Percentiles rank a stretch among this genome's conserved stretches.
These are phyloP conservation scores for Emydura subglobosa DNA, from an alignment of 2,113 vertebrate genomes.

Conservation along the genomic window DNA sequence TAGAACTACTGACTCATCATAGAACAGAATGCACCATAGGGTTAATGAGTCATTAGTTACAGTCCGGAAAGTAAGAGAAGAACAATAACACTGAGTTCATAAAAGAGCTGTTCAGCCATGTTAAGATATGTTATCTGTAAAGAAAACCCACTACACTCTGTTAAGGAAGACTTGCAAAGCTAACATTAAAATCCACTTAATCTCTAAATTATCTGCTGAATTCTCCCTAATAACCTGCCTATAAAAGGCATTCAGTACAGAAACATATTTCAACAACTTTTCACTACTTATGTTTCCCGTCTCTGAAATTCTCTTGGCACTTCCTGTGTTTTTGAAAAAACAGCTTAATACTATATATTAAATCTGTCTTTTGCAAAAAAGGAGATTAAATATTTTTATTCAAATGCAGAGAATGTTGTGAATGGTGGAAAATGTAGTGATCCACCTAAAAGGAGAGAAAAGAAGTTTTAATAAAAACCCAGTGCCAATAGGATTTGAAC, in stretches of 20 bases:
- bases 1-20: neutral
- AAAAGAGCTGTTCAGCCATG: neutral
- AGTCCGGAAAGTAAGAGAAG: neutral
- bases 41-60: constrained; percentile 6
- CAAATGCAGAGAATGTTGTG: neutral
- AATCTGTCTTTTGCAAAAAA: neutral
- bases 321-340: neutral
- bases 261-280: neutral
- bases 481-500: neutral
- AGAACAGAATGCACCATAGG: neutral
- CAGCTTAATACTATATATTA: neutral
- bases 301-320: neutral
- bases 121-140: neutral
- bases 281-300: neutral
- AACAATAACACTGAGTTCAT: neutral
- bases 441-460: neutral
- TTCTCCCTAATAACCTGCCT: neutral
- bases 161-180: neutral
- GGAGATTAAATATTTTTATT: neutral
- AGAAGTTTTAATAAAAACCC: neutral
- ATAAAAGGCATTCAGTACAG: neutral
- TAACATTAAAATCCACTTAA: neutral
- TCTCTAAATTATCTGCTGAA: neutral
- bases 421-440: neutral
- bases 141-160: neutral